Conservation (phyloP, 2,797 vertebrate species). For the Anas acuta region DNA sequence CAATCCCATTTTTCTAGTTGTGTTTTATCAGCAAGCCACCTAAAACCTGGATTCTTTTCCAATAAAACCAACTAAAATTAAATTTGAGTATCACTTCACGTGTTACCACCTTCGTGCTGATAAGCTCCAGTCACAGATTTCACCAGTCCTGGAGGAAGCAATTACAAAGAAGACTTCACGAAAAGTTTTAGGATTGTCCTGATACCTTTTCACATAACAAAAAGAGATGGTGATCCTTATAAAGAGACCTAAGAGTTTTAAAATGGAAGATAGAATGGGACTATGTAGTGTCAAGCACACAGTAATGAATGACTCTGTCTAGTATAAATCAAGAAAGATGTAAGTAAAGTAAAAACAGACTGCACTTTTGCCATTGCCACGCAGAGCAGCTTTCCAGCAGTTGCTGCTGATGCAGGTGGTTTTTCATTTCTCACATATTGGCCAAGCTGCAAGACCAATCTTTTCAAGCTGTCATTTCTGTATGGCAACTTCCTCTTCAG, state of each 20-base stretch:
- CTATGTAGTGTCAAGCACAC: background rate
- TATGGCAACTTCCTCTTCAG: background rate
- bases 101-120: background rate
- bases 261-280: background rate
- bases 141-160: background rate
- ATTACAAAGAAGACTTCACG: background rate
- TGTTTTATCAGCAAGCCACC: background rate
- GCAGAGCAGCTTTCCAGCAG: background rate
- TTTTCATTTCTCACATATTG: background rate
- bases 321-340: background rate
- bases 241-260: background rate
- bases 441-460: background rate
- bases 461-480: background rate
- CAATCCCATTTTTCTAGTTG: background rate
- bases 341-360: background rate
- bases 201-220: rapidly evolving
- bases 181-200: background rate
- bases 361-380: background rate
- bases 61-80: background rate
- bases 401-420: background rate
- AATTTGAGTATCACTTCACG: rapidly evolving
- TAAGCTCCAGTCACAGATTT: background rate
- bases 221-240: background rate
- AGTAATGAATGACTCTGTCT: background rate
- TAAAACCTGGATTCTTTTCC: background rate